phyloP scores from a whole-genome alignment of 2,888 invertebrate species.

The Noctua janthina region DNA sequence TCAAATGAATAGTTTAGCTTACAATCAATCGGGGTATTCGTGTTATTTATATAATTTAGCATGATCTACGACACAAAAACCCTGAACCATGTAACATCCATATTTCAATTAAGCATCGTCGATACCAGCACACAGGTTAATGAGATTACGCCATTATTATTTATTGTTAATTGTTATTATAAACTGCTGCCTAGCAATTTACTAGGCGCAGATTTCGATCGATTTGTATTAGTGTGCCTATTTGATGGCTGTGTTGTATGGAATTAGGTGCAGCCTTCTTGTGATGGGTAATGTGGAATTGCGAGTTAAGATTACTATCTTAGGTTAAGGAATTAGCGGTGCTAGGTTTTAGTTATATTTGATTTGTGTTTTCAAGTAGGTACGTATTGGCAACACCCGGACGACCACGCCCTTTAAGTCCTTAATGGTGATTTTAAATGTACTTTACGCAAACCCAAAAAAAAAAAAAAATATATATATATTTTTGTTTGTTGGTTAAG shows the following conservation, averaged over 20 bases:
- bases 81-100: constrained; percentile 27
- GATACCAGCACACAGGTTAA: constrained; percentile 64
- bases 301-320: constrained; percentile 34
- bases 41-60: background rate
- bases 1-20: background rate
- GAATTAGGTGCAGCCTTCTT: constrained; percentile 69
- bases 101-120: constrained; percentile 60
- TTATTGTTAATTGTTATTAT: constrained; percentile 74
- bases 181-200: constrained; percentile 70
- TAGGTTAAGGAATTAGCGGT: background rate
- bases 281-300: constrained; percentile 42
- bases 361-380: background rate
- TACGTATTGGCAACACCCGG: background rate
- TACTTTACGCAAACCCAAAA: no score
- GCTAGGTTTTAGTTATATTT: background rate
- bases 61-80: constrained; percentile 13
- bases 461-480: no score
- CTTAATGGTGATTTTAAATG: background rate
- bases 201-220: constrained; percentile 68
- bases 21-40: background rate
- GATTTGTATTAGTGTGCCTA: constrained; percentile 64
- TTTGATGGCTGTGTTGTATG: constrained; percentile 64
- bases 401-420: no score
- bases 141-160: constrained; percentile 70
- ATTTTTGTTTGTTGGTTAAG: no score